phyloP scores from a whole-genome alignment of 2,797 vertebrate genomes.

The Brotula barbata region DNA sequence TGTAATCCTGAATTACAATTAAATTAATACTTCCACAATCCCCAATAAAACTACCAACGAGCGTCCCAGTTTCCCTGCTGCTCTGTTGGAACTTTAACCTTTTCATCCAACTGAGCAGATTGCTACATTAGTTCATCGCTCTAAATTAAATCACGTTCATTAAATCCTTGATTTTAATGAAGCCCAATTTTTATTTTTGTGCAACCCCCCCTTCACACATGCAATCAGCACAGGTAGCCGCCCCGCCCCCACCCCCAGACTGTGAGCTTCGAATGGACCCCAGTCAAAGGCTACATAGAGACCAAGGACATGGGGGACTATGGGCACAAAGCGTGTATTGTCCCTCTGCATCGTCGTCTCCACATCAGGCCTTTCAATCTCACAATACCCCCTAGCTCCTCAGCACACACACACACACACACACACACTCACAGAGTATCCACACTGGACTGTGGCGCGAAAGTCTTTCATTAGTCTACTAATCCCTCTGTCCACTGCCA shows the following conservation, averaged over 20 bases:
- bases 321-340: slow-evolving; percentile 74
- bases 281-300: slow-evolving; percentile 47
- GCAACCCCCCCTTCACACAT: slow-evolving; percentile 2
- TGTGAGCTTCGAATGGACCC: slow-evolving; percentile 58
- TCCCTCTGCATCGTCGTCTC: slow-evolving; percentile 68
- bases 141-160: slow-evolving; percentile 7
- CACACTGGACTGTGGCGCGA: slow-evolving; percentile 49
- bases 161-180: background rate
- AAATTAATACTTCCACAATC: background rate
- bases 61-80: background rate
- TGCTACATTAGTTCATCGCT: background rate
- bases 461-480: slow-evolving; percentile 63
- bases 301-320: slow-evolving; percentile 63
- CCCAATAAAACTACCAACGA: background rate
- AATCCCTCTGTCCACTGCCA: slow-evolving; percentile 61
- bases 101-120: background rate
- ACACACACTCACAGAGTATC: slow-evolving; percentile 11
- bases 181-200: slow-evolving; percentile 5
- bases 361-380: slow-evolving; percentile 73
- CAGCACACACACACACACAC: slow-evolving; percentile 25
- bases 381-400: slow-evolving; percentile 61
- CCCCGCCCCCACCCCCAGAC: slow-evolving; percentile 41
- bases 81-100: background rate
- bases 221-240: slow-evolving; percentile 61
- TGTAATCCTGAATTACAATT: background rate